A percentile compares a stretch with the other conserved stretches of the same genome.
These are phyloP conservation scores for Caenorhabditis briggsae DNA, from an alignment of 1,140 invertebrate genomes.

Conservation along the genomic window DNA sequence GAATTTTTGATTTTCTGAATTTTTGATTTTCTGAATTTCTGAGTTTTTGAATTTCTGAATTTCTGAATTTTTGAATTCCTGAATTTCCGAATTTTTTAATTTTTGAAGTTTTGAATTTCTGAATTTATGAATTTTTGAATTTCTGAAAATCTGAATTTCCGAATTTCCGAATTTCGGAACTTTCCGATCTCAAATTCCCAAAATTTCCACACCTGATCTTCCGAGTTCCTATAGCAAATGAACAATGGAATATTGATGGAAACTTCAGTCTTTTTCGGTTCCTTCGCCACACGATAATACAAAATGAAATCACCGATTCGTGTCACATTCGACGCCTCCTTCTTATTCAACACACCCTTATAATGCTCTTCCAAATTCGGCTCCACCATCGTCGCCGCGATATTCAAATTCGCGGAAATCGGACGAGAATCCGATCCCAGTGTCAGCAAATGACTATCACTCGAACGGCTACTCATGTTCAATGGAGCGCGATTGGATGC, in stretches of 20 bases:
- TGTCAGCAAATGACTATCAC: conserved; percentile 32
- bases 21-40: no score
- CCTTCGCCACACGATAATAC: conserved; percentile 16
- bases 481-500: background rate
- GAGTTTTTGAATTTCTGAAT: no score
- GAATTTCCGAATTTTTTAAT: no score
- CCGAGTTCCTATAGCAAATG: conserved; percentile 8
- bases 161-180: no score
- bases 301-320: background rate
- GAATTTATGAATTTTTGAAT: no score
- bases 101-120: no score
- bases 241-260: background rate
- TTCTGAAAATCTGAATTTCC: no score
- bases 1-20: background rate
- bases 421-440: conserved; percentile 25
- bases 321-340: conserved; percentile 1
- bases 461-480: background rate
- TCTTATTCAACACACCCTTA: conserved; percentile 16
- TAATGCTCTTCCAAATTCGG: conserved; percentile 36
- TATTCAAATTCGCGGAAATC: background rate
- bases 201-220: background rate
- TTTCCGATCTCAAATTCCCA: no score
- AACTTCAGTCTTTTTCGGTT: background rate
- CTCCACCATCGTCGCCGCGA: conserved; percentile 14
- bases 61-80: no score